Evolutionary conservation across 2,888 invertebrate genomes (phyloP).

Genomic region (Melikaiella ostensackeni): DNA sequence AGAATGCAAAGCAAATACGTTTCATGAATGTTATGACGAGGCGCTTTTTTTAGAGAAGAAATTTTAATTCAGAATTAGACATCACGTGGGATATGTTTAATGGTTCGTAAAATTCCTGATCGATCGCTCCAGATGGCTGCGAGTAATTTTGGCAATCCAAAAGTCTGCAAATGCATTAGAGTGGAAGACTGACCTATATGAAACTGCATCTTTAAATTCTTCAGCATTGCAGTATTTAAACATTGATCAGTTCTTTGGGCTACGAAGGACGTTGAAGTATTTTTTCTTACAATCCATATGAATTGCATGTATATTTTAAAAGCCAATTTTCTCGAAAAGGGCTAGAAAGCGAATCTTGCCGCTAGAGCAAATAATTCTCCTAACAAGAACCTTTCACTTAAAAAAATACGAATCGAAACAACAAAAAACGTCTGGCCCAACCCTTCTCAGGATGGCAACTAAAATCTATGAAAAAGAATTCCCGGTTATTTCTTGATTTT

Average conservation of each 20-base stretch:
- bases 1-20: background rate
- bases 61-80: background rate
- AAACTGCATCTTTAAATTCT: background rate
- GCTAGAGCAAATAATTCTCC: no score
- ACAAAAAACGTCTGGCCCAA: no score
- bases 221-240: background rate
- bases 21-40: background rate
- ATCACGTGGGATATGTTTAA: background rate
- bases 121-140: background rate
- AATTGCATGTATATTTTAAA: no score
- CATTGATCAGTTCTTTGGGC: background rate
- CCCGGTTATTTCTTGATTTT: no score
- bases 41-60: background rate
- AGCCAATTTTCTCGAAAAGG: no score
- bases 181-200: background rate
- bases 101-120: conserved; percentile 3
- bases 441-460: no score
- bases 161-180: background rate
- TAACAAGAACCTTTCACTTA: no score
- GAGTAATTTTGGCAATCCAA: conserved; percentile 6
- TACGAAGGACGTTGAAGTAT: no score
- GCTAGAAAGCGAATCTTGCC: no score
- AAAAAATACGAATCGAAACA: no score
- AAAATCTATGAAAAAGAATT: no score
- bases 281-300: no score